A percentile compares a stretch with the other conserved stretches of the same genome.
Evolutionary conservation across 1,140 invertebrate species (phyloP).

Genomic region (Temnothorax nylanderi): DNA sequence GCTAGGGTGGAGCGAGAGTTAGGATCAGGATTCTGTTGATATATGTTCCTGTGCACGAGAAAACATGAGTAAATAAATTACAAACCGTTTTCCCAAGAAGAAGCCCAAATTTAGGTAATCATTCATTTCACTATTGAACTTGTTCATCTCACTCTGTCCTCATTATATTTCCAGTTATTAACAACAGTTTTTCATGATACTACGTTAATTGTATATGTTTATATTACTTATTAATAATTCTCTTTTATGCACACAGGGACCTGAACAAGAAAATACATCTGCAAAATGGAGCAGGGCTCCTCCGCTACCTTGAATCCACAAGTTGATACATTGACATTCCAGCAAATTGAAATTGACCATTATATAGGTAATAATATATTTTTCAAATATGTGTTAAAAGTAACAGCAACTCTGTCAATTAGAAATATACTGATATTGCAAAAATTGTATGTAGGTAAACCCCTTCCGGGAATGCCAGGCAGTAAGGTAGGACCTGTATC

Average conservation of each 20-base stretch:
- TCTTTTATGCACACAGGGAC: constrained; percentile 84
- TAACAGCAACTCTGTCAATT: not conserved
- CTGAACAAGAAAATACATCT: constrained; percentile 89
- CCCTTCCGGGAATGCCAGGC: constrained; percentile 95
- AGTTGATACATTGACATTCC: constrained; percentile 91
- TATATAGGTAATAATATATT: constrained; percentile 89
- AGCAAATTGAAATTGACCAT: constrained; percentile 97
- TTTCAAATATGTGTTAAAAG: constrained; percentile 3
- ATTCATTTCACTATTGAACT: constrained; percentile 1
- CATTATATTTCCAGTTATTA: not conserved
- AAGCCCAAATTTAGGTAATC: constrained; percentile 76
- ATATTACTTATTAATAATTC: constrained; percentile 18
- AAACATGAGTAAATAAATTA: constrained; percentile 35
- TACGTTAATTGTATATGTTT: constrained; percentile 26
- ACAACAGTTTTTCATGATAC: not conserved
- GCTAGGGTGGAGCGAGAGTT: too few relatives aligned
- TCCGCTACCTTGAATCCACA: constrained; percentile 89
- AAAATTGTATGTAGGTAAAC: constrained; percentile 84
- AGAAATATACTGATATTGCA: constrained; percentile 8
- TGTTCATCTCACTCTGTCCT: constrained; percentile 15
- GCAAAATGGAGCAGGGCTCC: constrained; percentile 90
- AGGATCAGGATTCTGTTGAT: too few relatives aligned
- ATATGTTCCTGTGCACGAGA: too few relatives aligned
- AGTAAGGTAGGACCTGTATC: constrained; percentile 92
- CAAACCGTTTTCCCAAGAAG: constrained; percentile 59